Evolutionary conservation across 2,888 invertebrate species (phyloP).

Genomic region (Eupithecia subfuscata): DNA sequence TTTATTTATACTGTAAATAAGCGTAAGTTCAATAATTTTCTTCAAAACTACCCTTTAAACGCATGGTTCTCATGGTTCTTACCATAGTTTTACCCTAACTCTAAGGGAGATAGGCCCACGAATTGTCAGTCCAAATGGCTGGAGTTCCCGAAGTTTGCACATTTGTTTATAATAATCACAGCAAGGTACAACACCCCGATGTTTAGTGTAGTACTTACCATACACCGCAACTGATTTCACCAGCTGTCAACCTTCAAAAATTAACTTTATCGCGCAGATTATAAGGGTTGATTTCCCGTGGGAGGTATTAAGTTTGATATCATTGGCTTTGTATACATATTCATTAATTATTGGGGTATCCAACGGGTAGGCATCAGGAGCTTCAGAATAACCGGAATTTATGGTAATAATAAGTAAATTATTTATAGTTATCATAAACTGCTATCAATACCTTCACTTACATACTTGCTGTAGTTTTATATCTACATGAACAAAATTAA

Average conservation of each 20-base stretch:
- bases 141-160: constrained; percentile 64
- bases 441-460: neutral
- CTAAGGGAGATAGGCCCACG: neutral
- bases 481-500: too few species aligned
- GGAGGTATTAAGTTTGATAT: constrained; percentile 43
- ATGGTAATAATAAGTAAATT: constrained; percentile 41
- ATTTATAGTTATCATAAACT: constrained; percentile 26
- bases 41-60: too few species aligned
- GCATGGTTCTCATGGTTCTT: neutral
- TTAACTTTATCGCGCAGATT: constrained; percentile 34
- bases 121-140: constrained; percentile 49
- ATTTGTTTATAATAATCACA: constrained; percentile 74
- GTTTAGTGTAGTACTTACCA: constrained; percentile 60
- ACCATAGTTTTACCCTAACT: neutral
- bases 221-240: constrained; percentile 52
- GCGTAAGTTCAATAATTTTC: neutral
- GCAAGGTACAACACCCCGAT: constrained; percentile 65
- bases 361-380: constrained; percentile 43
- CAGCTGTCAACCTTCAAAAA: constrained; percentile 44
- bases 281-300: constrained; percentile 41
- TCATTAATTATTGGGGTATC: constrained; percentile 64
- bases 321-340: constrained; percentile 56
- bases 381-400: constrained; percentile 50
- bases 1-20: neutral
- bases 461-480: neutral